These are phyloP conservation scores for Trachelipus rathkii DNA, from an alignment of 1,140 invertebrate species.

Conservation along the genomic window DNA sequence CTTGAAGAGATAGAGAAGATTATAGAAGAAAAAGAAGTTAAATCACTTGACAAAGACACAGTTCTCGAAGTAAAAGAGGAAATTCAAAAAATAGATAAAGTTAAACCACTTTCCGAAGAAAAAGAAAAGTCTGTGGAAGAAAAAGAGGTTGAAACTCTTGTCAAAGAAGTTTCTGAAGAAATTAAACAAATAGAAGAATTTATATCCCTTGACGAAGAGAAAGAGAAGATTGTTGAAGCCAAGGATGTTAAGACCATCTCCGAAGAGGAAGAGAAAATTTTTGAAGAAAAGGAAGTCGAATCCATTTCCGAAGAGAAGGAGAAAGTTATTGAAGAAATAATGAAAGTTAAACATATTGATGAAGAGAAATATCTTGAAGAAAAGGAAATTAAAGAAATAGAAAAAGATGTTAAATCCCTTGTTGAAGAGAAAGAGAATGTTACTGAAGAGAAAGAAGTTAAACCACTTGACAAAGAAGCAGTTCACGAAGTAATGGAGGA, in stretches of 20 bases:
- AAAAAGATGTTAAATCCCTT: not conserved
- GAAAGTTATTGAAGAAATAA: not conserved
- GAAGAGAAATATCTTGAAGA: not conserved
- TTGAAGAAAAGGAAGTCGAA: not conserved
- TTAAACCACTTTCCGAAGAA: conserved; percentile 46
- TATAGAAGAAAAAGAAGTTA: not conserved
- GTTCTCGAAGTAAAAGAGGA: not conserved
- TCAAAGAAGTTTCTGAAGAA: not conserved
- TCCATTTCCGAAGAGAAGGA: not conserved
- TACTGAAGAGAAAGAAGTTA: not conserved
- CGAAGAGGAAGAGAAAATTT: not conserved
- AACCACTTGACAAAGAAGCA: not conserved
- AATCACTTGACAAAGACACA: not conserved
- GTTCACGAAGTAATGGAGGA: not conserved
- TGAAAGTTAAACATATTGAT: too few relatives aligned
- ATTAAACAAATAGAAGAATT: conserved; percentile 42
- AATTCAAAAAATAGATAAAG: not conserved
- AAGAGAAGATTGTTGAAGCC: not conserved
- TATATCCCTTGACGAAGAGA: conserved; percentile 41
- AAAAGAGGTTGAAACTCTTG: conserved; percentile 1
- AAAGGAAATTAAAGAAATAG: not conserved
- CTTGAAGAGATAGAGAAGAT: not conserved
- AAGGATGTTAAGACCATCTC: not conserved
- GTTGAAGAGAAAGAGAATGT: not conserved
- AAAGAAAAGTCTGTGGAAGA: conserved; percentile 5